A percentile compares a stretch with the other conserved stretches of the same genome.
phyloP scores from a whole-genome alignment of 1,140 invertebrate genomes.

The Hydropsyche tenuis region DNA sequence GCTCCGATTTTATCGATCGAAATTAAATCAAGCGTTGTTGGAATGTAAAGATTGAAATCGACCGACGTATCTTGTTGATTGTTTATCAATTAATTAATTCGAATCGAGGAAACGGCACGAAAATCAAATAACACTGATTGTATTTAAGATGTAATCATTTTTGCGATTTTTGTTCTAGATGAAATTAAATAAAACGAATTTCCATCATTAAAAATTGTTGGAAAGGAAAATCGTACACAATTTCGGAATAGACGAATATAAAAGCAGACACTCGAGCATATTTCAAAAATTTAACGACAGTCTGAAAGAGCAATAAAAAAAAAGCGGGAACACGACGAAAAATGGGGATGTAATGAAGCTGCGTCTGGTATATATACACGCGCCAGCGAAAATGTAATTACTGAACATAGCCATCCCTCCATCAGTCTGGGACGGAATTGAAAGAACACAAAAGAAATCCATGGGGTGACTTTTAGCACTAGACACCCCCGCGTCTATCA shows the following conservation, averaged over 20 bases:
- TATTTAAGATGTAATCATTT: too few species aligned
- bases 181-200: too few species aligned
- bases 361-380: slow-evolving; percentile 5
- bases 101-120: too few species aligned
- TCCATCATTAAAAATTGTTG: too few species aligned
- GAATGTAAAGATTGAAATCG: neutral
- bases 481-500: too few species aligned
- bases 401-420: neutral
- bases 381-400: slow-evolving; percentile 34
- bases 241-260: too few species aligned
- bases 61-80: too few species aligned
- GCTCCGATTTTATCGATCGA: neutral
- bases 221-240: too few species aligned
- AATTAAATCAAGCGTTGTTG: neutral
- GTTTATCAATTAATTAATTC: too few species aligned
- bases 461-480: neutral
- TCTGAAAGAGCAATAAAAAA: slow-evolving; percentile 27
- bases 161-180: too few species aligned
- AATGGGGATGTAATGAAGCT: slow-evolving; percentile 31
- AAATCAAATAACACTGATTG: too few species aligned
- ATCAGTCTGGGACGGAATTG: neutral
- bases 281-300: slow-evolving; percentile 29
- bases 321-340: neutral
- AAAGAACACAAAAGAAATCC: slow-evolving; percentile 23
- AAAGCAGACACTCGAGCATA: too few species aligned